Conservation (phyloP, 2,113 vertebrate genomes). For the Pavo muticus region DNA sequence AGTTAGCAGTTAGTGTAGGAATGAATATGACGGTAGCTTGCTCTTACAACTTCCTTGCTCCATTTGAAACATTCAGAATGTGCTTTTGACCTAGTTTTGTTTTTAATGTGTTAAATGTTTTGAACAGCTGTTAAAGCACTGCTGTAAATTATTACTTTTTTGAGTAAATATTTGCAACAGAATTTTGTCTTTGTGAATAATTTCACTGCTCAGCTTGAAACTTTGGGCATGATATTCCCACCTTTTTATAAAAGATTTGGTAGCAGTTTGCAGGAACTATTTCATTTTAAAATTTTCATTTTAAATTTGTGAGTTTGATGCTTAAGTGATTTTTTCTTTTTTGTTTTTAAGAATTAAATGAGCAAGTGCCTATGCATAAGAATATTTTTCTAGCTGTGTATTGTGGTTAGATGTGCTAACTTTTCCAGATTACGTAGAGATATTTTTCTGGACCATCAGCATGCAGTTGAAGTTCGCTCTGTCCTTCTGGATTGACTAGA, state of each 20-base stretch:
- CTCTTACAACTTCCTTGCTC: conserved; percentile 72
- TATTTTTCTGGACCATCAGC: background rate
- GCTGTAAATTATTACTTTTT: conserved; percentile 83
- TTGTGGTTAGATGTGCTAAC: background rate
- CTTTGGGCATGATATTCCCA: background rate
- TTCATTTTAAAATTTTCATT: background rate
- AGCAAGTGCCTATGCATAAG: conserved; percentile 27
- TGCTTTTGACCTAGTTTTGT: conserved; percentile 76
- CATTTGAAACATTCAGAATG: conserved; percentile 74
- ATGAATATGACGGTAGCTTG: conserved; percentile 72
- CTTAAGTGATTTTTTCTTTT: background rate
- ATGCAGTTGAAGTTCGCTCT: background rate
- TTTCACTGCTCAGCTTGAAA: conserved; percentile 66
- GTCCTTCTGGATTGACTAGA: background rate
- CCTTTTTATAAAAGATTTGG: background rate
- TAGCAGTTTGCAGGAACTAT: background rate
- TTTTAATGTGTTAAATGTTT: conserved; percentile 80
- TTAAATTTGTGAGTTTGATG: background rate
- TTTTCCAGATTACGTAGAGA: background rate
- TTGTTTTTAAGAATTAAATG: background rate
- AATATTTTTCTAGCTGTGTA: background rate
- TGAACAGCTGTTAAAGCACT: conserved; percentile 74
- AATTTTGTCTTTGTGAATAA: conserved; percentile 69
- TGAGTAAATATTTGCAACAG: conserved; percentile 87
- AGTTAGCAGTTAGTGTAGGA: conserved; percentile 71